phyloP scores from a whole-genome alignment of 2,797 vertebrate genomes.

The Pseudotriccus pelzelni region DNA sequence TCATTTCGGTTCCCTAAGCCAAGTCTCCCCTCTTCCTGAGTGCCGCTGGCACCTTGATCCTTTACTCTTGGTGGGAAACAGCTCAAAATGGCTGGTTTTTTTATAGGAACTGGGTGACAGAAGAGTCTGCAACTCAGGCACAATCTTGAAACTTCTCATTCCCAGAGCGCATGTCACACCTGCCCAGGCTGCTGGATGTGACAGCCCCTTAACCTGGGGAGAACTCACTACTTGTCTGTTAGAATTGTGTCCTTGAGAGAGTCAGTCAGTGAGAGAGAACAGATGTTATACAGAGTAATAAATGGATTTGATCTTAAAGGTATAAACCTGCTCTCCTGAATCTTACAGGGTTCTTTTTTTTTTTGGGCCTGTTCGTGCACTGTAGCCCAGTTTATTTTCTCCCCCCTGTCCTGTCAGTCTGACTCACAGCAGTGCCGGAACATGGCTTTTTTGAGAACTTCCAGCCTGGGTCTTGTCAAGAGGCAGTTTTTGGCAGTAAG shows the following conservation, averaged over 20 bases:
- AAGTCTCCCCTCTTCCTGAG: not conserved
- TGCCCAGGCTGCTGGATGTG: not conserved
- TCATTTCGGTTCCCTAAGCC: not conserved
- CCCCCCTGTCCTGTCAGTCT: not conserved
- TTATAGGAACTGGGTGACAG: not conserved
- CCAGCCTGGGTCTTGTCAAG: not conserved
- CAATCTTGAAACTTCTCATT: not conserved
- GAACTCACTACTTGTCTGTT: not conserved
- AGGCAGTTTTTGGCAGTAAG: not conserved
- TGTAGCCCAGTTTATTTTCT: not conserved
- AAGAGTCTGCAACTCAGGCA: not conserved
- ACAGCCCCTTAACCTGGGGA: not conserved
- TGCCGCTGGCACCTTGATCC: not conserved
- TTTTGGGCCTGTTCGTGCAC: not conserved
- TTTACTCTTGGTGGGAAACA: not conserved
- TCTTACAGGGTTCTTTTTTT: not conserved
- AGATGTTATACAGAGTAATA: fast-evolving
- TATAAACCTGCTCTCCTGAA: not conserved
- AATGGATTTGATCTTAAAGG: not conserved
- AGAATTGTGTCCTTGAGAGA: not conserved
- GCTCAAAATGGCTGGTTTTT: not conserved
- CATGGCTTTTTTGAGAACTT: not conserved
- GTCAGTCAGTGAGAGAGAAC: not conserved
- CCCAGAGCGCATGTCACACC: fast-evolving
- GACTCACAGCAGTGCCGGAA: not conserved